Evolutionary conservation across 2,113 vertebrate species (phyloP), one percentile per base, ranked within the genome.

Genomic region (Halcyon malimbica): DNA sequence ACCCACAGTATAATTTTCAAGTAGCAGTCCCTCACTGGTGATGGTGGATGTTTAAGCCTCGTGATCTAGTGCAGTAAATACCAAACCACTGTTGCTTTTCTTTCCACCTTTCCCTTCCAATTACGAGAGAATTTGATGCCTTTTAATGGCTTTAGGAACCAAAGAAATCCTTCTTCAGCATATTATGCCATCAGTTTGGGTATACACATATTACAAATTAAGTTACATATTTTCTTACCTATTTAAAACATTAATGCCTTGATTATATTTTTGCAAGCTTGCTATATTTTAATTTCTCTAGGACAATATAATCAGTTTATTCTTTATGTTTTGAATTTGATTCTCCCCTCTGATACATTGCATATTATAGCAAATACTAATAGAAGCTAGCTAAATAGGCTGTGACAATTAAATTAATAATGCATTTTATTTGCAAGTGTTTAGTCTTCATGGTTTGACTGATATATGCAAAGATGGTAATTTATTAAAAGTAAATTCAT

Each of bases 401-500:
- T 98, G 96, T 98, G 98, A 98, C 98, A 98, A 98, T 98, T 98
- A 98, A 98, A 98, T 99, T 99, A 99, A 99, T 99, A 99, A 99
- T 99, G 98, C 98, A 99, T 99, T 99, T 99, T 99, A 98, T 99
- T 99, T 99, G 98, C 97, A 98, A 99, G 98, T 98, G 98, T 98
- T 98, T 99, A 98, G 98, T 98, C 98, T 98, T 98, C 98, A 96
- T 98, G 98, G 98, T 99, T 99, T 99, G 99, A 99, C 98, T 99
- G 99, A 99, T 99, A 98, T 98, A 99, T 99, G 98, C 98, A 99
- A 99, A 99, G 99, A 99, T 99, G 98, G 98, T 99, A 99, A 99
- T 99, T 99, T 99, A 99, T 99, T 99, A 98, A 99, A 99, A 99
- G 98, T 99, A 98, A 99, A 99, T 99, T 99, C 98, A 98, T 99